Evolutionary conservation across 2,797 vertebrate genomes (phyloP).

Genomic region (Agapornis canus): DNA sequence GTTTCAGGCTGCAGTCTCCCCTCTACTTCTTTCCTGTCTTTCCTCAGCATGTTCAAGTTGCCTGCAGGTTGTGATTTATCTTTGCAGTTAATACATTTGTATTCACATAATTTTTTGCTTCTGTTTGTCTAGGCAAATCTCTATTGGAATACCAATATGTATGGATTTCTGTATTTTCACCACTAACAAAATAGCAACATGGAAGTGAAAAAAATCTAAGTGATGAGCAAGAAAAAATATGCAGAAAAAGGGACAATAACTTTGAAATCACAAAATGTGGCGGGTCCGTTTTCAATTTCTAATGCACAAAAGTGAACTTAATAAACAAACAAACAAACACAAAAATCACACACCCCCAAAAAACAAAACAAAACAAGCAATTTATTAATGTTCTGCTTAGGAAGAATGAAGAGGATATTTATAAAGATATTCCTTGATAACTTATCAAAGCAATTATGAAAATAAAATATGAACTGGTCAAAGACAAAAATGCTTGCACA

Average conservation of each 20-base stretch:
- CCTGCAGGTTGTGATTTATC: constrained; percentile 53
- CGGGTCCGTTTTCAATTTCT: not conserved
- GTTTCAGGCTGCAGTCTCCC: not conserved
- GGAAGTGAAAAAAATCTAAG: not conserved
- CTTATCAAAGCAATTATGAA: constrained; percentile 9
- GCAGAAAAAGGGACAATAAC: constrained; percentile 1
- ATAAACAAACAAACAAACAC: not conserved
- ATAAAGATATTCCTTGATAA: not conserved
- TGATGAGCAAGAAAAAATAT: constrained; percentile 8
- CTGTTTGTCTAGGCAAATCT: constrained; percentile 55
- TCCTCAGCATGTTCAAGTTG: constrained; percentile 13
- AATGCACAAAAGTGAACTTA: constrained; percentile 48
- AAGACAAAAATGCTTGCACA: not conserved
- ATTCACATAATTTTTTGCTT: constrained; percentile 45
- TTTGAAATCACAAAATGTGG: not conserved
- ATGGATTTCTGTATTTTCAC: constrained; percentile 60
- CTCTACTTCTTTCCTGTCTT: not conserved
- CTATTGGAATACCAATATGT: constrained; percentile 51
- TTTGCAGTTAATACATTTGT: constrained; percentile 54
- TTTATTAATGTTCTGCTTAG: not conserved
- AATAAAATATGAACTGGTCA: not conserved
- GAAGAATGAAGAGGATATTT: not conserved
- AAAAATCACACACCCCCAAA: not conserved
- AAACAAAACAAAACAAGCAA: not conserved
- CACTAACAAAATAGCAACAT: constrained; percentile 6